Evolutionary conservation across 2,888 invertebrate species (phyloP).

Genomic region (Sphaeridia pumilis): DNA sequence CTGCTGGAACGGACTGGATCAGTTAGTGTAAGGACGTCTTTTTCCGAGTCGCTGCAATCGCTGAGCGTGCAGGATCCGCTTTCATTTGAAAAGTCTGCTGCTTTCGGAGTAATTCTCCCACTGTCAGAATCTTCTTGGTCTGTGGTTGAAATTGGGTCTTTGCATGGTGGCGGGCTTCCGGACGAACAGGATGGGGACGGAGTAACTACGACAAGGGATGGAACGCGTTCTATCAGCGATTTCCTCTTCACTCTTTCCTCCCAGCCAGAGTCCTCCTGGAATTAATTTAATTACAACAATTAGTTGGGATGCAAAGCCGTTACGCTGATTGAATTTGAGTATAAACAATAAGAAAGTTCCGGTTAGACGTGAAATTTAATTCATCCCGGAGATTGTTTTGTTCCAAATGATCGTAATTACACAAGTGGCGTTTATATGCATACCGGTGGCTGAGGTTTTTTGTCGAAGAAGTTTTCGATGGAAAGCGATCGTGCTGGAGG

Average conservation of each 20-base stretch:
- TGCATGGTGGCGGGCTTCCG: conserved; percentile 26
- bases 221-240: conserved; percentile 33
- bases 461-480: conserved; percentile 18
- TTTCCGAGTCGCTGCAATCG: conserved; percentile 31
- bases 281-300: neutral
- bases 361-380: too few species aligned
- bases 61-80: conserved; percentile 32
- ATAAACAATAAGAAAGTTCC: too few species aligned
- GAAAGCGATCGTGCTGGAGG: conserved; percentile 30
- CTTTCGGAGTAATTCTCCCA: conserved; percentile 26
- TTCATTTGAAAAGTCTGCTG: conserved; percentile 23
- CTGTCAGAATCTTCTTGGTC: conserved; percentile 25
- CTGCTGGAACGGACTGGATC: conserved; percentile 21
- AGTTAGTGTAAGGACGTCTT: conserved; percentile 9
- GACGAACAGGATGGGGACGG: conserved; percentile 33
- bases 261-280: conserved; percentile 32
- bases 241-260: conserved; percentile 34
- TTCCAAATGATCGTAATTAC: too few species aligned
- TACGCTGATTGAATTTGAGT: too few species aligned
- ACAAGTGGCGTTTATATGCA: too few species aligned
- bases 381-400: neutral
- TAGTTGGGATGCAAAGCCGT: too few species aligned
- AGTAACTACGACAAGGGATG: conserved; percentile 35
- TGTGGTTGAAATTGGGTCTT: conserved; percentile 21
- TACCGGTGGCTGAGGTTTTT: conserved; percentile 12